Evolutionary conservation across 2,888 invertebrate species (phyloP), one percentile per base, ranked within the genome.

Genomic region (Drosophila paranaensis): DNA sequence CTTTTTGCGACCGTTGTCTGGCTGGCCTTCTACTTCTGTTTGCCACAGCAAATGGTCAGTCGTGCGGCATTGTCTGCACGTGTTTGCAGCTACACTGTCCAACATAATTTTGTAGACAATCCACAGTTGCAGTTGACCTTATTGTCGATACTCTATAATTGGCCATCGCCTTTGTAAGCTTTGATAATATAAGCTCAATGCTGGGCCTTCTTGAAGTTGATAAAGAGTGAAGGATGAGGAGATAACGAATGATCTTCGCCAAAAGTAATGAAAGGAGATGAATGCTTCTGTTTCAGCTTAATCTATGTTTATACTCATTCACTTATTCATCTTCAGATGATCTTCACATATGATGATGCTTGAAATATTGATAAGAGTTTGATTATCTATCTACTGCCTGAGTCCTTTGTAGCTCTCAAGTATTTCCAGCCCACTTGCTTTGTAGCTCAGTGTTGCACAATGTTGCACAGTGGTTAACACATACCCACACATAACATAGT

Each of bases 61-160:
- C 39, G 10, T 50, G 60, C 40, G 48, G 51, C 33, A 39, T 48
- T 50, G 50, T 54, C 61, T 60, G 57, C 79, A 77, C 79, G 77
- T 79, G 80, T 62, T 58, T 11, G 16, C 27, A 40, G 33, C 48
- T 20, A 78, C 78, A 78, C 81, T 77, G 37, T 27, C 35, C 73
- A 54, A 64, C 78, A 77, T 35, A 45, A 27, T 20, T 20, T 20
- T 20, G 20, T 20, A 20, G 2, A 20, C 20, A 20, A 20, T 20
- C 2, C 1, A 20, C 40, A n/a, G 8, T 8, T 40, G n/a, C 2
- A n/a, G 40, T 9, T 40, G 40, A 40, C 40, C n/a, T 40, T 40
- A 40, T 40, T 20, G 20, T 20, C 20, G 20, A 33, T 33, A 33
- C 8, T 8, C 6, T 33, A 8, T 6, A 33, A 6, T 9, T 3